Conservation (phyloP, 2,888 invertebrate genomes). For the Drosophila recens region DNA sequence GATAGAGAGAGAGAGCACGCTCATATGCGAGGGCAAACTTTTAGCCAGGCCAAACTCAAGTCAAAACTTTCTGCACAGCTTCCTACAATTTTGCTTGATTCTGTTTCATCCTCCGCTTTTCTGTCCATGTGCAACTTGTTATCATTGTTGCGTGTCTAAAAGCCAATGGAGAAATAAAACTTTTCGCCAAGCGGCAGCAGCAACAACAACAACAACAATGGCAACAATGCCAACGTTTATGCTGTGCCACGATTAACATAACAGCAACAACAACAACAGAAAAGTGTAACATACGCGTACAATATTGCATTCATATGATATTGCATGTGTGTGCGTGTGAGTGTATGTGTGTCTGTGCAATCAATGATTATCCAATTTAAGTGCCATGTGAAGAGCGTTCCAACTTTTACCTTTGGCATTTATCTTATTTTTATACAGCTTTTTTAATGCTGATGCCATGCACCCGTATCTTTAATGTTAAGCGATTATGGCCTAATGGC, state of each 20-base stretch:
- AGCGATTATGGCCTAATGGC: not conserved
- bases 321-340: conserved; percentile 5
- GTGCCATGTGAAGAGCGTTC: conserved; percentile 35
- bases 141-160: conserved; percentile 80
- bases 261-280: conserved; percentile 26
- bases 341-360: conserved; percentile 55
- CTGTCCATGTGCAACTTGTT: conserved; percentile 66
- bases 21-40: conserved; percentile 61
- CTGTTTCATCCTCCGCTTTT: conserved; percentile 19
- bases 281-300: conserved; percentile 37
- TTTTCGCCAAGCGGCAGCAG: conserved; percentile 55
- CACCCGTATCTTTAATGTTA: not conserved
- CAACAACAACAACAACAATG: conserved; percentile 34
- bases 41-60: conserved; percentile 40
- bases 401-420: conserved; percentile 48
- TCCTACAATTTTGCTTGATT: conserved; percentile 22
- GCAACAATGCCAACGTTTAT: conserved; percentile 64
- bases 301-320: conserved; percentile 14
- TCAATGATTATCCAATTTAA: conserved; percentile 74
- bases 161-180: conserved; percentile 73
- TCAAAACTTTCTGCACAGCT: conserved; percentile 54
- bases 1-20: not conserved
- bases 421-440: conserved; percentile 3
- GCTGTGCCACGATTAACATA: conserved; percentile 69
- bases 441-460: not conserved